These are phyloP conservation scores for Drosophila equinoxialis DNA, from an alignment of 1,140 invertebrate genomes.

Conservation along the genomic window DNA sequence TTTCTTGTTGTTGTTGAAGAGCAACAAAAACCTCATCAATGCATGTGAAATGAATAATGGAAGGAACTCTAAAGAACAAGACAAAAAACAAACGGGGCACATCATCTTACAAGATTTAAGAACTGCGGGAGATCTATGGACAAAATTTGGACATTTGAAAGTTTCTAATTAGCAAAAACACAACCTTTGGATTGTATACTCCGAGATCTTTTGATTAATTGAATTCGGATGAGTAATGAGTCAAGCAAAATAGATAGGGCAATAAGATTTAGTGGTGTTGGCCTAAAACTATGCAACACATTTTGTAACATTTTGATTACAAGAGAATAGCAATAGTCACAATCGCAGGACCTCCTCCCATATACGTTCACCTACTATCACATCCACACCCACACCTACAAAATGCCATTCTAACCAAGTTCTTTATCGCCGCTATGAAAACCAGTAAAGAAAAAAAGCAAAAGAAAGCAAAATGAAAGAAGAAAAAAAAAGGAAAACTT, in stretches of 20 bases:
- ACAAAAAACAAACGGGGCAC: not conserved
- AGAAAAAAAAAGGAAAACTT: constrained; percentile 51
- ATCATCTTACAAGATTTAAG: constrained; percentile 6
- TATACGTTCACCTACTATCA: not conserved
- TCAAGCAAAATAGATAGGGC: not conserved
- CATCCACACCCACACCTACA: constrained; percentile 16
- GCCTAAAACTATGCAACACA: constrained; percentile 11
- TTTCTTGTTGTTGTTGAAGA: not conserved
- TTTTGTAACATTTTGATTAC: constrained; percentile 17
- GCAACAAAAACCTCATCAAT: constrained; percentile 19
- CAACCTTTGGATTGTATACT: constrained; percentile 15
- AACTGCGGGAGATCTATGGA: constrained; percentile 40
- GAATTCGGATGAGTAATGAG: constrained; percentile 24
- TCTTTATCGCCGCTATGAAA: constrained; percentile 50
- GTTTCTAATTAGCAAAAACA: constrained; percentile 53
- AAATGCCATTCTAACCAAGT: constrained; percentile 23
- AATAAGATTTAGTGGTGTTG: not conserved
- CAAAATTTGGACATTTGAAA: constrained; percentile 20
- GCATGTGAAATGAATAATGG: constrained; percentile 56
- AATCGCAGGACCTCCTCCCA: not conserved
- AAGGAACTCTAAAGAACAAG: constrained; percentile 9
- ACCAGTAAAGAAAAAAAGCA: constrained; percentile 1
- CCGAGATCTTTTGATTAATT: constrained; percentile 47
- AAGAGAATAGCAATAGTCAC: not conserved
- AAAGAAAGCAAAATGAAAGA: constrained; percentile 29